These are phyloP conservation scores for Conomelus anceps DNA, from an alignment of 2,888 invertebrate genomes.

Conservation along the genomic window DNA sequence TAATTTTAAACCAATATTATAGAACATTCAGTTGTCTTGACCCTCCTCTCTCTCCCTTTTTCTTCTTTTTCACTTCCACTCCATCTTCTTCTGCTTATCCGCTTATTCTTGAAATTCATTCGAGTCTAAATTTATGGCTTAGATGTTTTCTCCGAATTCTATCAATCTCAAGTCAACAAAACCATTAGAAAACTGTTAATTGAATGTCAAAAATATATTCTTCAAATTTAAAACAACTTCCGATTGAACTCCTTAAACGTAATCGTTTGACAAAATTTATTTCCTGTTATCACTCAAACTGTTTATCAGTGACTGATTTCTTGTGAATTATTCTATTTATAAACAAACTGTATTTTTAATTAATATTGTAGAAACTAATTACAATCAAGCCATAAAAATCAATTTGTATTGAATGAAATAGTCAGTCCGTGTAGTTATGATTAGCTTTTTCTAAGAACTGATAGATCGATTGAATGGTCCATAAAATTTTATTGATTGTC, in stretches of 20 bases:
- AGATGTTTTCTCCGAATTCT: background rate
- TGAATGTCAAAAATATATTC: background rate
- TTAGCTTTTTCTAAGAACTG: background rate
- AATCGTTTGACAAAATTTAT: background rate
- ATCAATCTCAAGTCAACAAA: background rate
- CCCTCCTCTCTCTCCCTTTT: too few relatives aligned
- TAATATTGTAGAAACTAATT: background rate
- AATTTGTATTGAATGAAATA: background rate
- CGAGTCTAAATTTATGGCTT: background rate
- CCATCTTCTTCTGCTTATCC: too few relatives aligned
- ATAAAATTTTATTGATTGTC: background rate
- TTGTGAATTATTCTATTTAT: background rate
- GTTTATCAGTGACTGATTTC: background rate
- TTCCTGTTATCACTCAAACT: background rate
- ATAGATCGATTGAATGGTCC: background rate
- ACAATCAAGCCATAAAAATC: background rate
- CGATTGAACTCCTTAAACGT: background rate
- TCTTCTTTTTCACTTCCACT: too few relatives aligned
- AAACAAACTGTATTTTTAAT: too few relatives aligned
- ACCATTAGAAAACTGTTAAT: background rate
- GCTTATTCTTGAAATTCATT: too few relatives aligned
- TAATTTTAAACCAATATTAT: too few relatives aligned
- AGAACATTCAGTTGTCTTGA: too few relatives aligned
- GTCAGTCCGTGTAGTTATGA: background rate
- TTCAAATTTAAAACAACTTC: background rate